phyloP scores from a whole-genome alignment of 2,113 vertebrate genomes.

The Plestiodon gilberti region DNA sequence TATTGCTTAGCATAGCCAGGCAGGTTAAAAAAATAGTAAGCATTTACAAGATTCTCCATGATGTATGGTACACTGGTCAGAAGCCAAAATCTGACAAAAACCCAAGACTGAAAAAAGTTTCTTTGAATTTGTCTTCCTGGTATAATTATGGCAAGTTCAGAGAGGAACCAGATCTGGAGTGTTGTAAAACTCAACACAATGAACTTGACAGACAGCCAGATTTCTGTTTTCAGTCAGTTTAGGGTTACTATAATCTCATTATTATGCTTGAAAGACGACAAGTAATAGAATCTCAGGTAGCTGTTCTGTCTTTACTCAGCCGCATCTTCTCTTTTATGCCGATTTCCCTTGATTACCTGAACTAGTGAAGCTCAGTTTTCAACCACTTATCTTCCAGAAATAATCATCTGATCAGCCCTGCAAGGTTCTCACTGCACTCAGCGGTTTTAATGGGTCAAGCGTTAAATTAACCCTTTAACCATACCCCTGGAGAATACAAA shows the following conservation, averaged over 20 bases:
- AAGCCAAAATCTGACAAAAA: constrained; percentile 69
- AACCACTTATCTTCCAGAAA: constrained; percentile 86
- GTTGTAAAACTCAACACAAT: constrained; percentile 84
- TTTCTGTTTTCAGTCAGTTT: constrained; percentile 88
- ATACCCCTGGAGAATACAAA: constrained; percentile 60
- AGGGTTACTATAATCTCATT: constrained; percentile 92
- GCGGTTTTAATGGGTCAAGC: constrained; percentile 77
- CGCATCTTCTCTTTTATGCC: constrained; percentile 78
- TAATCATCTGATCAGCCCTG: constrained; percentile 86
- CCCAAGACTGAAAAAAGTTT: constrained; percentile 69
- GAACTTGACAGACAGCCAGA: constrained; percentile 90
- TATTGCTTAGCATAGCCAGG: constrained; percentile 25
- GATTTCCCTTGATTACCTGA: constrained; percentile 90
- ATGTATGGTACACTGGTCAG: constrained; percentile 53
- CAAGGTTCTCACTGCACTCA: constrained; percentile 78
- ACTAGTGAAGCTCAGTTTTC: constrained; percentile 87
- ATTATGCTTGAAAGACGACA: constrained; percentile 91
- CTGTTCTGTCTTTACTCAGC: constrained; percentile 74
- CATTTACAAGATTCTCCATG: constrained; percentile 55
- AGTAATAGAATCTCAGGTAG: constrained; percentile 90
- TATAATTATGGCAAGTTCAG: constrained; percentile 79
- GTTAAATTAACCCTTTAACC: constrained; percentile 78
- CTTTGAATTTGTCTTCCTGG: constrained; percentile 74
- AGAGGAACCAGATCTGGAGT: constrained; percentile 84
- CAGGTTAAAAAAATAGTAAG: constrained; percentile 55